Conservation (phyloP, 2,797 vertebrate species). For the Parambassis ranga region DNA sequence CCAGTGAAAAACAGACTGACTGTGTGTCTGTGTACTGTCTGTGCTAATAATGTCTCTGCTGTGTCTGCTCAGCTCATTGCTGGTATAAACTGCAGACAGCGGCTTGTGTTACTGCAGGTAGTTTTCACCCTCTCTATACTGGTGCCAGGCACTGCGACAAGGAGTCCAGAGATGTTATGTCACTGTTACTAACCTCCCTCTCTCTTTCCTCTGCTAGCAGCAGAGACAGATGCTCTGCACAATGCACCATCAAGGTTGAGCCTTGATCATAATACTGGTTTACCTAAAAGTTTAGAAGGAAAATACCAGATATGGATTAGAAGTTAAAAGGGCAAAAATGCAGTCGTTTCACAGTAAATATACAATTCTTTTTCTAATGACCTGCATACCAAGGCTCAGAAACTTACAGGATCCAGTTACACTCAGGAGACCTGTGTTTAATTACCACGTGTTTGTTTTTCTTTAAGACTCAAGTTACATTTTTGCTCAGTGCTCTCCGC, state of each 20-base stretch:
- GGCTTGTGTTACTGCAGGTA: slow-evolving; percentile 40
- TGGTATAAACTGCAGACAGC: slow-evolving; percentile 15
- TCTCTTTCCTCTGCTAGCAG: slow-evolving; percentile 3
- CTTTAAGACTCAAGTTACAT: too few relatives aligned
- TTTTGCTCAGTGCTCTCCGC: too few relatives aligned
- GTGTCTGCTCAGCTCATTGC: not conserved
- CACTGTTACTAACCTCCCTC: slow-evolving; percentile 2
- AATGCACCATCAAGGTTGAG: slow-evolving; percentile 5
- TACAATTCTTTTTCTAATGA: too few relatives aligned
- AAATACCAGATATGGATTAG: too few relatives aligned
- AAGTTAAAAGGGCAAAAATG: too few relatives aligned
- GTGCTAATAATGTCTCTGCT: not conserved
- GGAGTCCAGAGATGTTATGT: slow-evolving; percentile 32
- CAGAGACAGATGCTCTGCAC: slow-evolving; percentile 5
- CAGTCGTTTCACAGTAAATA: too few relatives aligned
- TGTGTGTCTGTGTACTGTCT: not conserved
- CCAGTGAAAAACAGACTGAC: not conserved
- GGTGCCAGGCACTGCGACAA: slow-evolving; percentile 45
- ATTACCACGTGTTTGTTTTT: too few relatives aligned
- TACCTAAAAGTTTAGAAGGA: too few relatives aligned
- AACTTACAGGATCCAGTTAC: too few relatives aligned
- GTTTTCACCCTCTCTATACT: slow-evolving; percentile 2
- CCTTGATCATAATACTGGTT: not conserved
- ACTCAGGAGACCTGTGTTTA: too few relatives aligned
- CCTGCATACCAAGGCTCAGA: too few relatives aligned